A percentile compares a stretch with the other conserved stretches of the same genome.
Evolutionary conservation across 2,113 vertebrate genomes (phyloP).

Genomic region (Larimichthys polyactis): DNA sequence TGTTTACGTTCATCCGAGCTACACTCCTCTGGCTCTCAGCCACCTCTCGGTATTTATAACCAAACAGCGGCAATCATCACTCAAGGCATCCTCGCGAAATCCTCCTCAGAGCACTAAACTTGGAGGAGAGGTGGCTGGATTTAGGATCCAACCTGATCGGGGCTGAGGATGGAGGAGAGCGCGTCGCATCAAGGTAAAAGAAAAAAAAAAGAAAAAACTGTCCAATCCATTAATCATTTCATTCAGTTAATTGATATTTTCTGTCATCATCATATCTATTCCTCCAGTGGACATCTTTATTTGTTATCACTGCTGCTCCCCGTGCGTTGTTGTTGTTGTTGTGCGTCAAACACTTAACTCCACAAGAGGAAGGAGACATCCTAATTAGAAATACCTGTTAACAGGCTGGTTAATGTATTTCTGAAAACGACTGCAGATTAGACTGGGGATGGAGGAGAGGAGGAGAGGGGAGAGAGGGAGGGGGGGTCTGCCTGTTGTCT

Average conservation of each 20-base stretch:
- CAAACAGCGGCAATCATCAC: constrained; percentile 63
- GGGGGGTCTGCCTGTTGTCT: constrained; percentile 42
- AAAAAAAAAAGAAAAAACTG: background rate
- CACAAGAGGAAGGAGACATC: constrained; percentile 24
- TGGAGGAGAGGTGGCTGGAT: constrained; percentile 42
- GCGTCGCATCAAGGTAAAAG: constrained; percentile 71
- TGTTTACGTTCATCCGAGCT: constrained; percentile 69
- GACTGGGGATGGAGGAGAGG: background rate
- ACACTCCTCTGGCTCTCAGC: constrained; percentile 72
- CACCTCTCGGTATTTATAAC: constrained; percentile 75
- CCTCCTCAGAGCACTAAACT: constrained; percentile 55
- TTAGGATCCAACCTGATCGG: constrained; percentile 44
- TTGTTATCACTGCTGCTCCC: constrained; percentile 28
- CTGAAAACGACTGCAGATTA: constrained; percentile 33
- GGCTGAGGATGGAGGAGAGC: constrained; percentile 68
- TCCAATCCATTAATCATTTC: constrained; percentile 40
- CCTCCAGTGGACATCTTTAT: constrained; percentile 34
- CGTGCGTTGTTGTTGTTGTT: background rate
- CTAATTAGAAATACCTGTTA: constrained; percentile 64
- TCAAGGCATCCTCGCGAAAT: constrained; percentile 69
- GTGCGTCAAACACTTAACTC: constrained; percentile 52
- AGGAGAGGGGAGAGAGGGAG: background rate
- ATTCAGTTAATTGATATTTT: constrained; percentile 46
- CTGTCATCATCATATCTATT: constrained; percentile 32
- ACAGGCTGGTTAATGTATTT: constrained; percentile 44